Evolutionary conservation across 2,888 invertebrate species (phyloP), one percentile per base, ranked within the genome.

Genomic region (Siphlonurus alternatus): DNA sequence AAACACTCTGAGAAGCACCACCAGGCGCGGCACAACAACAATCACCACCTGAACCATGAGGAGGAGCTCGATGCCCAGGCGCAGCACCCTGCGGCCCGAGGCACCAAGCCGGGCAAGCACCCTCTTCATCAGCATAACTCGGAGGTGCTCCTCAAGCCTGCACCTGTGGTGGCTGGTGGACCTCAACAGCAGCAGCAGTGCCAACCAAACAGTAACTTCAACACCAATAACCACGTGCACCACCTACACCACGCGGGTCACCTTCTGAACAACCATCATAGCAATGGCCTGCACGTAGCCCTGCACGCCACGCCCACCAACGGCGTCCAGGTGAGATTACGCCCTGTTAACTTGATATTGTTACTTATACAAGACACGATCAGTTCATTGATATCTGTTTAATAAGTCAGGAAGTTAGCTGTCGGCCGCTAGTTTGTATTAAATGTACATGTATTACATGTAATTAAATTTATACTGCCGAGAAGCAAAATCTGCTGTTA

Each of bases 1-100:
- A 56, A 56, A 20, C 56, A 56, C n/a, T 56, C 56, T n/a, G 56
- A 56, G 56, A 56, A 56, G 56, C 56, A 56, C 56, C 56, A 56
- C 56, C 56, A 56, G 56, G 56, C 56, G n/a, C 5, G 56, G n/a
- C 56, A 56, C n/a, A 56, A 56, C n/a, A 56, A 56, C 19, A 51
- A 51, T 10, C n/a, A 56, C 56, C 56, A 10, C 56, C 19, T 56
- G n/a, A 38, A 38, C 15, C 38, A 38, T 38, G 7, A 38, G 15
- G 7, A 38, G 38, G 7, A 38, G 38, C 7, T 15, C 15, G 7
- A 38, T 10, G 7, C 5, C 5, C 38, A 38, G 15, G 7, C 5
- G 15, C 38, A 38, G 15, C 38, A 38, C 38, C 38, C 38, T 38
- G 38, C 38, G 15, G 5, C 38, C 7, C 38, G 38, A 38, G 38